Evolutionary conservation across 1,140 invertebrate species (phyloP), one percentile per base, ranked within the genome.

Genomic region (Brachionus rubens): DNA sequence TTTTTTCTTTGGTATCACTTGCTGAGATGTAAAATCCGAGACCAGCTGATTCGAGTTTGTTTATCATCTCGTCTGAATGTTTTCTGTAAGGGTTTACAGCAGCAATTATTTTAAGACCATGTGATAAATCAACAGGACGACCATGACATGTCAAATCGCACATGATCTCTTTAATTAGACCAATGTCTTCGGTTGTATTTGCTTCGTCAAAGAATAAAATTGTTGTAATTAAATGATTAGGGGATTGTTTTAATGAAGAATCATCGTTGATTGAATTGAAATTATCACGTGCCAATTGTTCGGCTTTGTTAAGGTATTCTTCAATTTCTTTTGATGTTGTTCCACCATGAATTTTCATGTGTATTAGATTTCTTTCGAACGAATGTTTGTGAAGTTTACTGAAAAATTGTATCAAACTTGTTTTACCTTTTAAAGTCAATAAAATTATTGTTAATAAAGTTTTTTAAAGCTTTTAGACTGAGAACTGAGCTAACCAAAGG

Each of bases 131-230:
- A 5, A 83, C 70, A 16, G 75, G 75, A 52, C 79, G 75, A 41
- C 82, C 82, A 19, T 76, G 68, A 48, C 82, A 76, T 1, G 77
- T 76, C n/a, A 78, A 77, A 78, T 83, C 82, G 78, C 82, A 83
- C 80, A 83, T 81, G 28, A 82, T 80, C 68, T 82, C 82, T 76
- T 83, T 83, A 52, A 82, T 81, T 14, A 82, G 50, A 46, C 82
- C 82, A 30, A 83, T 80, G 6, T 81, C 79, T 59, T 82, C 81
- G 47, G 83, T 83, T 19, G 82, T 83, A 79, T 84, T 84, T 5
- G 81, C 82, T 72, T 83, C 82, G 77, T 84, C 83, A 78, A 83
- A 83, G 77, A 84, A 83, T 52, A 84, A 56, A 4, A 84, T 80
- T 33, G 82, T 82, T 56, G 80, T 79, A 12, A 82, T 78, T 21